Conservation (phyloP, 2,888 invertebrate species). For the Drosophila leonis region DNA sequence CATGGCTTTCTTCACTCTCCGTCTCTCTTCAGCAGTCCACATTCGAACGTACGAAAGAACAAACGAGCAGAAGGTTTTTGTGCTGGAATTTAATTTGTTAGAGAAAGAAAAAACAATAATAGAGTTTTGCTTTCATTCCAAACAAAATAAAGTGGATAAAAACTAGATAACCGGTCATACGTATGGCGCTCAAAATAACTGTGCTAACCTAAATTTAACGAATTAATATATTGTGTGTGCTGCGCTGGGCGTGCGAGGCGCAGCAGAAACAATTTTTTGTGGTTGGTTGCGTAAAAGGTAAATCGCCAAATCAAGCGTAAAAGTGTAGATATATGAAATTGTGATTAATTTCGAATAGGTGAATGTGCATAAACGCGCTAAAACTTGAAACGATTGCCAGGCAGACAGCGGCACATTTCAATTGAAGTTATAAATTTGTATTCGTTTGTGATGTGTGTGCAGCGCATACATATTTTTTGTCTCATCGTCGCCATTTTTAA, state of each 20-base stretch:
- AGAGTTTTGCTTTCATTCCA: slow-evolving; percentile 71
- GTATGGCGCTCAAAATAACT: slow-evolving; percentile 14
- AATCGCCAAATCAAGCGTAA: slow-evolving; percentile 39
- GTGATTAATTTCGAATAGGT: background rate
- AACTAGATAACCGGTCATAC: slow-evolving; percentile 32
- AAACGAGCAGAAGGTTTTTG: slow-evolving; percentile 66
- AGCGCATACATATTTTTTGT: slow-evolving; percentile 68
- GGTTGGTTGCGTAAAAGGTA: slow-evolving; percentile 78
- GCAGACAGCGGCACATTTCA: slow-evolving; percentile 24
- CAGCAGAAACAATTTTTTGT: slow-evolving; percentile 48
- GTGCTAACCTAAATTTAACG: slow-evolving; percentile 23
- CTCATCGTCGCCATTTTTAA: slow-evolving; percentile 78
- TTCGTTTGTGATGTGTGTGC: slow-evolving; percentile 56
- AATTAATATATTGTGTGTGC: slow-evolving; percentile 34
- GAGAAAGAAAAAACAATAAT: slow-evolving; percentile 84
- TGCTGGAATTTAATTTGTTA: slow-evolving; percentile 81
- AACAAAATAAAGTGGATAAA: slow-evolving; percentile 63
- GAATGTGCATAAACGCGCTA: background rate
- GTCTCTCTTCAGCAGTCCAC: slow-evolving; percentile 68
- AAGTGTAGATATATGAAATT: background rate
- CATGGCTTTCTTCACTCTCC: slow-evolving; percentile 63
- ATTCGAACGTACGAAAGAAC: slow-evolving; percentile 65
- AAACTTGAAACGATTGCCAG: slow-evolving; percentile 2
- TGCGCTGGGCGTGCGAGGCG: slow-evolving; percentile 57
- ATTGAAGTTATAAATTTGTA: slow-evolving; percentile 44